These are phyloP conservation scores for Oceanodroma tethys DNA, from an alignment of 2,113 vertebrate genomes.

Conservation along the genomic window DNA sequence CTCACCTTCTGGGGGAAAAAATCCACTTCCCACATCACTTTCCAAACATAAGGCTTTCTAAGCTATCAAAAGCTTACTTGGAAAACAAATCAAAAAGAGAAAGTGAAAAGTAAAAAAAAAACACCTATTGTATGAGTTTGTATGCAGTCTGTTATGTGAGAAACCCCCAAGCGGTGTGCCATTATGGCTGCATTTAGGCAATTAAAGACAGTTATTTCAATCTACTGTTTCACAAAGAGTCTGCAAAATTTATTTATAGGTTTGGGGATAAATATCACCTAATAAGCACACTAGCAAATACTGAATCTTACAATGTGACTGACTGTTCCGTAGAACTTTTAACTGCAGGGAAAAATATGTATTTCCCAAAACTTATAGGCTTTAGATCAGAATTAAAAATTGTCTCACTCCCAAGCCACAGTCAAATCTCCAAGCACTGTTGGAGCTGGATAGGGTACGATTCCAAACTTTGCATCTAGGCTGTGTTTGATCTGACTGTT, in stretches of 20 bases:
- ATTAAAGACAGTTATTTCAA: background rate
- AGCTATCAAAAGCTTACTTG: conserved; percentile 4
- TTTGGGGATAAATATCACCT: background rate
- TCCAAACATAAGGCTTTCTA: conserved; percentile 14
- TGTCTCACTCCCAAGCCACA: background rate
- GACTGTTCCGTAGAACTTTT: background rate
- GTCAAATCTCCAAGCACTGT: background rate
- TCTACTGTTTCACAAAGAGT: background rate
- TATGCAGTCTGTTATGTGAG: background rate
- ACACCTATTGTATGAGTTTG: background rate
- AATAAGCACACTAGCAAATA: background rate
- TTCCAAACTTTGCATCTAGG: background rate
- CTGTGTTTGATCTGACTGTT: background rate
- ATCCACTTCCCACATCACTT: background rate
- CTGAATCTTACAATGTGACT: background rate
- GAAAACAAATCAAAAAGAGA: conserved; percentile 33
- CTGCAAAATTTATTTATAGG: background rate
- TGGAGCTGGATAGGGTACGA: background rate
- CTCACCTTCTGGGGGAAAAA: background rate
- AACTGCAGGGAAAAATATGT: background rate
- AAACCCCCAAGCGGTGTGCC: background rate
- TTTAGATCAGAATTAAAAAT: background rate
- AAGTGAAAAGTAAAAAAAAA: background rate
- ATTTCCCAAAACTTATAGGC: background rate
- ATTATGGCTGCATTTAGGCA: background rate